Evolutionary conservation across 1,140 invertebrate genomes (phyloP), one percentile per base, ranked within the genome.

Genomic region (Ditylenchus dipsaci): DNA sequence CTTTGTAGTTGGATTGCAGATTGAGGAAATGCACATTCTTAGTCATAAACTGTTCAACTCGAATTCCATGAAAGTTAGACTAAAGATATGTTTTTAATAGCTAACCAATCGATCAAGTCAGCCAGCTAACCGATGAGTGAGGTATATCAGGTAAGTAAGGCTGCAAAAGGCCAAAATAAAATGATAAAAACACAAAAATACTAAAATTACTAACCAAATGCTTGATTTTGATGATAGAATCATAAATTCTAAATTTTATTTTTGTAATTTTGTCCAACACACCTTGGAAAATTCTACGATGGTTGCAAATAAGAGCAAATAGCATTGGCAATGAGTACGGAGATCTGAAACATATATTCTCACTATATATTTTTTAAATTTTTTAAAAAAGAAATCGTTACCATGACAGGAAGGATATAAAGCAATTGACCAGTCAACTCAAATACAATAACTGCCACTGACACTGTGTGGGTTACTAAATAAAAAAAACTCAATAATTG

Each of bases 371-470:
- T n/a, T 56, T 56, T 23, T 56, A 56, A 56, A 13, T 56, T 56
- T 56, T 56, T 23, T n/a, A n/a, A n/a, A n/a, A n/a, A n/a, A n/a
- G 33, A 38, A 38, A 38, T 38, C 11, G 45, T 13, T 77, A 87
- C 86, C 90, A 98, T 95, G 61, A 96, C 92, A 0, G 95, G 95
- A 45, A 98, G 88, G 33, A 97, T 90, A 80, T 97, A 93, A 8
- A 91, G 92, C 74, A 98, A 93, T 85, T 97, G 92, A 58, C 93
- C 93, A 1, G 95, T 98, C 89, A 98, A 90, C 85, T 98, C 95
- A 84, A 96, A 95, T 27, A 97, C 90, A 74, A 98, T 97, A 58
- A 98, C 94, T 69, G 92, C 92, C 21, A 95, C 95, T 7, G 49
- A 53, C 23, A 53, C 49, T 15, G 49, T 53, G 15, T 53, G 49